Evolutionary conservation across 2,113 vertebrate species (phyloP), one percentile per base, ranked within the genome.

Genomic region (Dendrocopos noguchii): DNA sequence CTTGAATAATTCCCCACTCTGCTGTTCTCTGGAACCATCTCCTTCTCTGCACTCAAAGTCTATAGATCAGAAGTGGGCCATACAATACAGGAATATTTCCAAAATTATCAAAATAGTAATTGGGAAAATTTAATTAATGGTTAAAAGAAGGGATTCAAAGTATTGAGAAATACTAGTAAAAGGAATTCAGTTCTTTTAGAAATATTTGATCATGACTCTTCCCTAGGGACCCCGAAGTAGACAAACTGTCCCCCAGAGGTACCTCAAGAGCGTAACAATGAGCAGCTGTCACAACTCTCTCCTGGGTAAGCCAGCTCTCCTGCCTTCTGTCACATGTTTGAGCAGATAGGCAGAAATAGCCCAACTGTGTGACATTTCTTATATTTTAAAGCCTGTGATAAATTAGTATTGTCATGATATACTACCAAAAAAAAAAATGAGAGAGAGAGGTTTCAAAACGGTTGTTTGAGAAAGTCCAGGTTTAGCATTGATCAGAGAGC

Each of bases 221-320:
- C 44, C 63, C 34, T 21, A 46, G 44, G 60, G 56, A 42, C 42
- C 21, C 65, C 44, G 15, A 33, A 56, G 39, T 8, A 57, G 61
- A n/a, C 28, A 68, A 83, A 71, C 29, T 80, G 18, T 55, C 18
- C 44, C n/a, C 29, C 31, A 42, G 79, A 83, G 50, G 10, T 21
- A 75, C 39, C 42, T 92, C 61, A 72, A 77, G 70, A 80, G 78
- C 4, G 17, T 12, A 86, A 36, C 16, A 68, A 19, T 20, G 52
- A 93, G 59, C 91, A 90, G 55, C 74, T 87, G 66, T 65, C 66
- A 57, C 46, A 72, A 11, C 36, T 56, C 22, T 88, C 94, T 86
- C 74, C 44, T 75, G 94, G 61, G 70, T 71, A 75, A 88, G 34
- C 19, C 13, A 4, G 33, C 18, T 56, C 36, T 87, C 1, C 1